Evolutionary conservation across 2,113 vertebrate species (phyloP), one percentile per base, ranked within the genome.

Genomic region (Tachysurus fulvidraco): DNA sequence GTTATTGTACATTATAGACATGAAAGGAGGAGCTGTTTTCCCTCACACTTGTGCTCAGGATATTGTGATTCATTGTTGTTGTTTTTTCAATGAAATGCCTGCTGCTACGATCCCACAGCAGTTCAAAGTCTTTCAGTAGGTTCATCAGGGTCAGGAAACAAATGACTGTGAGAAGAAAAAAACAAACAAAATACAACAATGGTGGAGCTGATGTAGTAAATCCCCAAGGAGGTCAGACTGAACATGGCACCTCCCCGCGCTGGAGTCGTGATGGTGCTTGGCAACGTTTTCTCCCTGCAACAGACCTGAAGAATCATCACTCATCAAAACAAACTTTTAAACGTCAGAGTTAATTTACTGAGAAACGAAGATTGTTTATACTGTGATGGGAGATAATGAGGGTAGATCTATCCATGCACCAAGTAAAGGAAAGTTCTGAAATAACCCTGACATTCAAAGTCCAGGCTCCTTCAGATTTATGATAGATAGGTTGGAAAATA

Each of bases 201-300:
- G 23, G 54, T 69, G 69, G 30, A 55, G 30, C 55, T 81, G 76
- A 81, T 84, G 65, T 50, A 54, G 57, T 46, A 82, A 87, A 71
- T 87, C 85, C 88, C 88, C 5, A 28, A 57, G 52, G 88, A 59
- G 71, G 12, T 83, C 62, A 12, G 50, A 85, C 3, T 57, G 83
- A 82, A 83, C 83, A 36, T 30, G 67, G 82, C 77, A 52, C 59
- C 59, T 44, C 88, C 82, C 83, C 14, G 41, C 19, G 59, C 78
- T 81, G 1, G 0, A 76, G 78, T 74, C 69, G 54, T 46, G 46
- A 36, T 25, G 17, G 52, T 57, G 77, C 88, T 60, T 85, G 79
- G 88, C 88, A 89, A 89, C 83, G 62, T 52, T 71, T 89, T n/a
- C 59, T 50, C 36, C 28, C 17, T 69, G 36, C 28, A 76, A 46